A percentile compares a stretch with the other conserved stretches of the same genome.
phyloP scores from a whole-genome alignment of 2,888 invertebrate genomes.

The Sturmia bella region DNA sequence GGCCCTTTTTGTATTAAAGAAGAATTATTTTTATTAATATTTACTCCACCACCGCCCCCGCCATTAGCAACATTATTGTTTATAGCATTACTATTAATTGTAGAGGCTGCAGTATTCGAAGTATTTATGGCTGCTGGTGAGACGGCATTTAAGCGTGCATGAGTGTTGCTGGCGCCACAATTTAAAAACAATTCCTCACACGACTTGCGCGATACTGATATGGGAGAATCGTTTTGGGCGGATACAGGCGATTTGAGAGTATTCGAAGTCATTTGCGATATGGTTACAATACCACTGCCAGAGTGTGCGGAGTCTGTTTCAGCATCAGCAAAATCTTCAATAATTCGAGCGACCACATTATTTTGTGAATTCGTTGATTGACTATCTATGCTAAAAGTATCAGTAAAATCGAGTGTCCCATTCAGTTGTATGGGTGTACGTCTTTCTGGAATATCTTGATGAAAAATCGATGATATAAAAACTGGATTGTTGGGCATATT shows the following conservation, averaged over 20 bases:
- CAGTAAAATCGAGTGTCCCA: slow-evolving; percentile 38
- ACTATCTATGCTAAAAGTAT: slow-evolving; percentile 66
- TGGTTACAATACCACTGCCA: slow-evolving; percentile 74
- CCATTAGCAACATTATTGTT: slow-evolving; percentile 1
- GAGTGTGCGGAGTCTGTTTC: slow-evolving; percentile 83
- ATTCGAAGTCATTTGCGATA: slow-evolving; percentile 54
- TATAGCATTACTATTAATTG: slow-evolving; percentile 26
- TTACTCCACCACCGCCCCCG: slow-evolving; percentile 39
- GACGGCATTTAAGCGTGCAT: slow-evolving; percentile 55
- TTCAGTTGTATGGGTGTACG: slow-evolving; percentile 61
- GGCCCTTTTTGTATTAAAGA: slow-evolving; percentile 52
- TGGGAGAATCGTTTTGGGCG: slow-evolving; percentile 58
- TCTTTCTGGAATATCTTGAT: slow-evolving; percentile 66
- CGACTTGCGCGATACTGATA: slow-evolving; percentile 73
- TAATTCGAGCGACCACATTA: slow-evolving; percentile 84
- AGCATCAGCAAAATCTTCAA: slow-evolving; percentile 85
- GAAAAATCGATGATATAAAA: slow-evolving; percentile 37
- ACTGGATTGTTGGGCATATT: slow-evolving; percentile 7
- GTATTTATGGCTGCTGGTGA: slow-evolving; percentile 78
- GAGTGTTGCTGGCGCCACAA: slow-evolving; percentile 46
- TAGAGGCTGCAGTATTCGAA: slow-evolving; percentile 55
- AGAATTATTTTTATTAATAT: slow-evolving; percentile 47
- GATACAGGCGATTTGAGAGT: slow-evolving; percentile 52
- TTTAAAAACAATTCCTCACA: slow-evolving; percentile 83
- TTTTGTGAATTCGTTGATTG: slow-evolving; percentile 80